Evolutionary conservation across 2,113 vertebrate genomes (phyloP), one percentile per base, ranked within the genome.

Genomic region (Macrotus californicus): DNA sequence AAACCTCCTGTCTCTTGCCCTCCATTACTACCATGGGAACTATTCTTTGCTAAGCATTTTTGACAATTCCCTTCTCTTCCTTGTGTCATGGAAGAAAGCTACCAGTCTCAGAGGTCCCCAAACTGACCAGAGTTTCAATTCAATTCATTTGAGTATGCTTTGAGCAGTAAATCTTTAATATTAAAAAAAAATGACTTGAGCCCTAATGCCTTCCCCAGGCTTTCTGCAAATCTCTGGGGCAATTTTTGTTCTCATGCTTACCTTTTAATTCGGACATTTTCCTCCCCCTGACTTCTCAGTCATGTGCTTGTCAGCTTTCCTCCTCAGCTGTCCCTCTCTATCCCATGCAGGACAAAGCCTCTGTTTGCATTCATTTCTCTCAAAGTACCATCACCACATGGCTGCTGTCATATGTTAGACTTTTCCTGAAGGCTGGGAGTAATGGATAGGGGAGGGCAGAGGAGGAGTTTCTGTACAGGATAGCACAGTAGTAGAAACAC

Each of bases 51-150:
- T 88, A 43, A 85, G 48, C 15, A 61, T 41, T 61, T 91, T 56
- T 67, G 84, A 88, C 24, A 69, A 46, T 94, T 50, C 7, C 59
- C 19, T 84, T 48, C 81, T 90, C 31, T 80, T 24, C 90, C 48
- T 9, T 3, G 52, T 66, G 31, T 69, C 19, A 7, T 39, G 41
- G 83, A 39, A 87, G 89, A 73, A 4, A 43, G 48, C 81, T 50
- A 9, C n/a, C 19, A 19, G 39, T 61, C 87, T 92, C 90, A 61
- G 31, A 67, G 34, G 72, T 61, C 66, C 81, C 92, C 76, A 77
- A 26, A 73, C 21, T 15, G 41, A 59, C 41, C 64, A 70, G 39
- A 72, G 61, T 82, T 85, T 79, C 16, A 24, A 69, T 59, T 92
- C 56, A 54, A 26, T 84, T 86, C 46, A 12, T 29, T 50, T 66